Evolutionary conservation across 2,888 invertebrate genomes (phyloP).

Genomic region (Germaria angustata): DNA sequence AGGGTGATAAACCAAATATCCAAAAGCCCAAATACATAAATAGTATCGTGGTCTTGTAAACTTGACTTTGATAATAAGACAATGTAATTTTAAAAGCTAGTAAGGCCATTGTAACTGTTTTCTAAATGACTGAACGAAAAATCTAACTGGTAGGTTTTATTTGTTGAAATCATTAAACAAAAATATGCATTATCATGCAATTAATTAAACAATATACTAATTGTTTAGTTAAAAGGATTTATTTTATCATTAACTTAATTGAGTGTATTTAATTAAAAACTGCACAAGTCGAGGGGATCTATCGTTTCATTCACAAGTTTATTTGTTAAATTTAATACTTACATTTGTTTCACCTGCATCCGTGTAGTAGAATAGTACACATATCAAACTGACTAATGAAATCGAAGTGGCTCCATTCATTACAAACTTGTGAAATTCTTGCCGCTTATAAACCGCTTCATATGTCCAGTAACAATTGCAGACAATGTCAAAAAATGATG

Average conservation of each 20-base stretch:
- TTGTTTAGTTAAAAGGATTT: too few species aligned
- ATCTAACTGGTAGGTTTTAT: background rate
- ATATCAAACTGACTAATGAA: conserved; percentile 68
- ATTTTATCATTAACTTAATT: too few species aligned
- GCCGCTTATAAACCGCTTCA: conserved; percentile 10
- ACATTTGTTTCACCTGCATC: conserved; percentile 73
- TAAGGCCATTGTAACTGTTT: background rate
- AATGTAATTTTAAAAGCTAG: background rate
- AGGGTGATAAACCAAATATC: conserved; percentile 63
- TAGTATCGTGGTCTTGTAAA: background rate
- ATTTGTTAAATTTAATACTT: conserved; percentile 62
- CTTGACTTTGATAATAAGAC: background rate
- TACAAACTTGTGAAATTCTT: conserved; percentile 59
- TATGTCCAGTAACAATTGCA: conserved; percentile 68
- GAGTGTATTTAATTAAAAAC: background rate
- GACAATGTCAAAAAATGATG: conserved; percentile 66
- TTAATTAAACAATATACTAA: background rate
- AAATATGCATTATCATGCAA: conserved; percentile 4
- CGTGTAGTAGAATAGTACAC: conserved; percentile 71
- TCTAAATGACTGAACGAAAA: background rate
- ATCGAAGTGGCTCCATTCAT: conserved; percentile 70
- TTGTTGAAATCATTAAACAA: background rate
- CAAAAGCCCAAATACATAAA: conserved; percentile 30
- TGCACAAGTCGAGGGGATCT: too few species aligned
- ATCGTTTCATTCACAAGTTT: too few species aligned